These are phyloP conservation scores for Drosophila oshimai DNA, from an alignment of 1,140 invertebrate genomes.

Conservation along the genomic window DNA sequence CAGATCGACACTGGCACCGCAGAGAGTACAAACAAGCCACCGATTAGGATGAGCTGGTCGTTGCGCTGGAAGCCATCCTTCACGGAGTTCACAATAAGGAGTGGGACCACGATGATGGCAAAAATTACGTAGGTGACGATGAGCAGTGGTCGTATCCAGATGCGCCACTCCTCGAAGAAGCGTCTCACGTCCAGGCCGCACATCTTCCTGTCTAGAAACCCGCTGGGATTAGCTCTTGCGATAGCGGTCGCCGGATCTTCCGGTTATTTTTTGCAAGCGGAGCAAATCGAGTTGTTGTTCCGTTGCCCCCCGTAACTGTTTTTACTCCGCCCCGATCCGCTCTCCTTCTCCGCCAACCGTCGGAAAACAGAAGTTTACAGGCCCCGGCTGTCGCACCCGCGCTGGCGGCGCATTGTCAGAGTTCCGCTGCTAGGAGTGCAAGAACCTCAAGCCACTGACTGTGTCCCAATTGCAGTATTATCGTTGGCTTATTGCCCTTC, in stretches of 20 bases:
- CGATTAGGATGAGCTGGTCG: conserved; percentile 92
- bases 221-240: not conserved
- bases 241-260: not conserved
- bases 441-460: not conserved
- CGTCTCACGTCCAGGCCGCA: conserved; percentile 60
- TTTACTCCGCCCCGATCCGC: conserved; percentile 5
- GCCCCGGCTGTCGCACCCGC: conserved; percentile 15
- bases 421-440: conserved; percentile 16
- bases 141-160: conserved; percentile 94
- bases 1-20: conserved; percentile 96
- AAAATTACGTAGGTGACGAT: conserved; percentile 91
- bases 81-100: conserved; percentile 90
- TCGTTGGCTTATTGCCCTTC: conserved; percentile 16
- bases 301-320: conserved; percentile 59
- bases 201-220: conserved; percentile 37
- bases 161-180: conserved; percentile 89
- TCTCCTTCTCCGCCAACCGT: not conserved
- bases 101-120: conserved; percentile 91
- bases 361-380: conserved; percentile 17
- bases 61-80: conserved; percentile 88
- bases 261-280: not conserved
- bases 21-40: conserved; percentile 94
- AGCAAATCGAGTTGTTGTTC: conserved; percentile 30
- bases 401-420: conserved; percentile 44
- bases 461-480: not conserved